Conservation (phyloP, 1,140 invertebrate genomes). For the Diachasma alloeum region DNA sequence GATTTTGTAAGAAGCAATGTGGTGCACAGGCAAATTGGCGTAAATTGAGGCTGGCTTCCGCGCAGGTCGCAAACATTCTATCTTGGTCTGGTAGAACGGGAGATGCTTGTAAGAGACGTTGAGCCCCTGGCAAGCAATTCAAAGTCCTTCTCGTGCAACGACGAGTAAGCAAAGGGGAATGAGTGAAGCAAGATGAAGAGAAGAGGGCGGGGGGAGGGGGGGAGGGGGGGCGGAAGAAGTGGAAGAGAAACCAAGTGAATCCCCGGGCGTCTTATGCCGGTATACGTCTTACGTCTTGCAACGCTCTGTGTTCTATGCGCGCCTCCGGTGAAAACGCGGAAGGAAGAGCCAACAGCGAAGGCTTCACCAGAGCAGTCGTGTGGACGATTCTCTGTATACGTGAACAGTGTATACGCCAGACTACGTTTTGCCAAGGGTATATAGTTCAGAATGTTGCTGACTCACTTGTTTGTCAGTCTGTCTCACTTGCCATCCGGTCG, state of each 20-base stretch:
- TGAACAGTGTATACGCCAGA: not conserved
- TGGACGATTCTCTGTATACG: not conserved
- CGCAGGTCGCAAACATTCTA: conserved; percentile 40
- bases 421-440: conserved; percentile 20
- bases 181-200: conserved; percentile 33
- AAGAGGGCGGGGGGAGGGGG: conserved; percentile 2
- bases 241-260: conserved; percentile 12
- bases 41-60: conserved; percentile 59
- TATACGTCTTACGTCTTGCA: conserved; percentile 18
- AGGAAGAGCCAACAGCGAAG: not conserved
- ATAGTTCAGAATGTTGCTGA: not conserved
- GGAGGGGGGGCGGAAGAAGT: conserved; percentile 4
- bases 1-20: conserved; percentile 56
- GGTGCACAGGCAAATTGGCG: conserved; percentile 59
- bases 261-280: conserved; percentile 20
- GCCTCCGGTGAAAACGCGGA: not conserved
- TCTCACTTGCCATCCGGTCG: conserved; percentile 17
- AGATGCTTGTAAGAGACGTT: conserved; percentile 46
- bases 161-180: conserved; percentile 47
- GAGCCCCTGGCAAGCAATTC: conserved; percentile 63
- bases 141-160: conserved; percentile 51
- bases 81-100: conserved; percentile 33
- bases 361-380: not conserved
- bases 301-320: not conserved
- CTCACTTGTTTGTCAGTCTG: not conserved